These are phyloP conservation scores for Odontocolon sp. DNA, from an alignment of 2,888 invertebrate species.

Conservation along the genomic window DNA sequence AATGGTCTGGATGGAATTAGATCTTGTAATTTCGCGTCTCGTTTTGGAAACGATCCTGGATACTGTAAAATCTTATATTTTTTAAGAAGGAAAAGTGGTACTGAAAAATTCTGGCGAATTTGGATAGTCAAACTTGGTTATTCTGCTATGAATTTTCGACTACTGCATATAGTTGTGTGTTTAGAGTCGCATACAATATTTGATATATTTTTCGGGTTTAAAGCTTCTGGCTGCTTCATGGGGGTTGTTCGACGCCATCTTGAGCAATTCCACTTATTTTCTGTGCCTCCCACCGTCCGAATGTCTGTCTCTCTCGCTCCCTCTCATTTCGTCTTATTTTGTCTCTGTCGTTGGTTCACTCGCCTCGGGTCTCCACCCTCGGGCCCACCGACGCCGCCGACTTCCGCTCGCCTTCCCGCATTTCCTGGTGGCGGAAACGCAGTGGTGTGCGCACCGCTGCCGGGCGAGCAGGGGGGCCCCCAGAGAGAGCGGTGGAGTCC, in stretches of 20 bases:
- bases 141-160: no score
- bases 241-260: conserved; percentile 55
- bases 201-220: background rate
- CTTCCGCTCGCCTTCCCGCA: conserved; percentile 60
- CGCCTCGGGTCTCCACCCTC: conserved; percentile 50
- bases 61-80: background rate
- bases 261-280: conserved; percentile 61
- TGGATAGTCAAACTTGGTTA: no score
- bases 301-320: conserved; percentile 50
- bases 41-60: background rate
- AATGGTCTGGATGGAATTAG: conserved; percentile 38
- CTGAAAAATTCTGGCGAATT: no score
- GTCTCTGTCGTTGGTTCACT: conserved; percentile 45
- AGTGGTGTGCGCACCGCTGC: conserved; percentile 32
- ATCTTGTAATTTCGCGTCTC: background rate
- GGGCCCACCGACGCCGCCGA: conserved; percentile 47
- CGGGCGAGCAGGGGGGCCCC: background rate
- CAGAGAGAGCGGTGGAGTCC: conserved; percentile 31
- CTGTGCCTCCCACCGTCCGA: conserved; percentile 37
- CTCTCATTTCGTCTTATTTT: conserved; percentile 39
- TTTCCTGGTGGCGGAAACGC: conserved; percentile 60
- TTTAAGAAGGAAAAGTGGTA: no score
- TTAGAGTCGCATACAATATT: background rate
- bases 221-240: background rate
- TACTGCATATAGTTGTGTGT: no score